phyloP scores from a whole-genome alignment of 2,888 invertebrate species.

The Panzeria rudis region DNA sequence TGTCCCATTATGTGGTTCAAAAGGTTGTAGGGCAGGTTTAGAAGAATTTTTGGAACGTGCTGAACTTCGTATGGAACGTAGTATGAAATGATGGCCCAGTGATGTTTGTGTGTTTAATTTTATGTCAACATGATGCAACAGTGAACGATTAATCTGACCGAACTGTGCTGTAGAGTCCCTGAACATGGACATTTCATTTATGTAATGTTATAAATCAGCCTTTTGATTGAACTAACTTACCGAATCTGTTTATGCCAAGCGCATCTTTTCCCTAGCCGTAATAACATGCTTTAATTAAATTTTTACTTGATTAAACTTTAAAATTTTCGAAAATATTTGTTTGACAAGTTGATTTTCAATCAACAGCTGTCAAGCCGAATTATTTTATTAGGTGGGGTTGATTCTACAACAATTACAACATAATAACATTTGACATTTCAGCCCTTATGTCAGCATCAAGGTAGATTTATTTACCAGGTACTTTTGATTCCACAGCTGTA shows the following conservation, averaged over 20 bases:
- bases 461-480: too few species aligned
- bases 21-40: conserved; percentile 70
- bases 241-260: conserved; percentile 77
- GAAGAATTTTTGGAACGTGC: conserved; percentile 58
- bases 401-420: too few species aligned
- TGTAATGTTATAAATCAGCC: background rate
- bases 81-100: conserved; percentile 65
- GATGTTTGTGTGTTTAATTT: conserved; percentile 59
- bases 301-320: conserved; percentile 5
- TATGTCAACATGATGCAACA: conserved; percentile 73
- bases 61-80: conserved; percentile 72
- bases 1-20: conserved; percentile 71
- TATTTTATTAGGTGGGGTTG: too few species aligned
- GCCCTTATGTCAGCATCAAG: too few species aligned
- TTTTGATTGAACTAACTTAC: conserved; percentile 74
- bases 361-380: background rate
- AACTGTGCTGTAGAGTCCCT: conserved; percentile 55
- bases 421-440: too few species aligned
- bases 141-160: conserved; percentile 35
- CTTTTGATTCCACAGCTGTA: too few species aligned
- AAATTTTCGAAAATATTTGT: background rate
- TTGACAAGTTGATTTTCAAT: background rate
- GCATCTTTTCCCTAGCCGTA: conserved; percentile 76
- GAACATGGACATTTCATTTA: background rate
- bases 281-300: conserved; percentile 76